These are phyloP conservation scores for Tachypleus tridentatus DNA, from an alignment of 1,140 invertebrate species.

Conservation along the genomic window DNA sequence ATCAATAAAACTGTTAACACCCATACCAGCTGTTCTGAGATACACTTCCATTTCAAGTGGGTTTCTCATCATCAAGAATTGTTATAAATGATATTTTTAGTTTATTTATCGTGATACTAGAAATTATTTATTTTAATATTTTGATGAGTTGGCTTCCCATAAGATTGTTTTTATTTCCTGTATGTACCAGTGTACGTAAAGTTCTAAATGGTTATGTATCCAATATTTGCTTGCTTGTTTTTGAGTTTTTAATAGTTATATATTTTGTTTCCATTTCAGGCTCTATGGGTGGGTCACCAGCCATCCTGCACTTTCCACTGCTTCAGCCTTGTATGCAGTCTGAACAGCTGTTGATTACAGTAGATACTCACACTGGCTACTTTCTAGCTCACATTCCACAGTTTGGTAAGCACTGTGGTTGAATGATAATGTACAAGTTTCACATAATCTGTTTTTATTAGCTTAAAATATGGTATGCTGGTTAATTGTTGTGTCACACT, in stretches of 20 bases:
- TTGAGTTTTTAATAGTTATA: background rate
- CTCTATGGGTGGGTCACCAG: constrained; percentile 64
- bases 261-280: constrained; percentile 35
- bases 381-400: constrained; percentile 79
- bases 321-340: constrained; percentile 75
- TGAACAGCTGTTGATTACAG: constrained; percentile 78
- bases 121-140: constrained; percentile 2
- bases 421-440: too few species aligned
- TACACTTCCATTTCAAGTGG: too few species aligned
- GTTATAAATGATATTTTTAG: background rate
- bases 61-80: too few species aligned
- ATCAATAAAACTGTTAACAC: too few species aligned
- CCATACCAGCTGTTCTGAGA: too few species aligned
- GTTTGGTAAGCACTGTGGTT: constrained; percentile 44
- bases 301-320: constrained; percentile 76
- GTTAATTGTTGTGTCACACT: too few species aligned
- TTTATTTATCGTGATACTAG: background rate
- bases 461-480: too few species aligned
- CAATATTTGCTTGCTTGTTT: background rate
- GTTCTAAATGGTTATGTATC: too few species aligned
- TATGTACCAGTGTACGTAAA: constrained; percentile 8
- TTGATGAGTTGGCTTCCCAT: background rate
- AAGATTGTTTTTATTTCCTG: constrained; percentile 5
- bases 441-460: too few species aligned
- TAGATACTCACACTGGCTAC: constrained; percentile 88